These are phyloP conservation scores for Amphiduros pacificus DNA, from an alignment of 2,888 invertebrate species.

Conservation along the genomic window DNA sequence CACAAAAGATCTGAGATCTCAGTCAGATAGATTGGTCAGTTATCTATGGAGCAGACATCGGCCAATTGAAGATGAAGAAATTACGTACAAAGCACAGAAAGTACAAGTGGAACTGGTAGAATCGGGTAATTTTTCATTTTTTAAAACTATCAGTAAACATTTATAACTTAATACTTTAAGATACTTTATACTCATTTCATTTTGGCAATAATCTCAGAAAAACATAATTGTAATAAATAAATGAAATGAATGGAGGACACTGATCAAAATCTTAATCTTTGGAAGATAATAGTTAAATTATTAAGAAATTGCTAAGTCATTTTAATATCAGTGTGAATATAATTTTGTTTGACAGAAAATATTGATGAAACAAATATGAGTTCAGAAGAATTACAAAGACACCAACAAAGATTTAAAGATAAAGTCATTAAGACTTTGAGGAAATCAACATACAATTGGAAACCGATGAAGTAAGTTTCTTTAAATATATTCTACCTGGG, in stretches of 20 bases:
- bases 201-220: no score
- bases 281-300: no score
- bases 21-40: background rate
- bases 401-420: background rate
- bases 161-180: no score
- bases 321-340: no score
- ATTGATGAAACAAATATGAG: background rate
- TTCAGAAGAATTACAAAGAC: background rate
- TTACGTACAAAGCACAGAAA: background rate
- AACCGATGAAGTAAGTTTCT: constrained; percentile 5
- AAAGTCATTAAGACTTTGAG: background rate
- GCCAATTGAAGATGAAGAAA: constrained; percentile 5
- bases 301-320: no score
- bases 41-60: constrained; percentile 12
- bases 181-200: no score
- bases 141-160: background rate
- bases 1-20: constrained; percentile 1
- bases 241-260: no score
- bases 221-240: no score
- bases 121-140: background rate
- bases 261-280: no score
- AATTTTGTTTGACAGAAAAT: background rate
- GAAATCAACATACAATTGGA: constrained; percentile 5
- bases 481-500: no score
- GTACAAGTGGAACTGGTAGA: background rate